Evolutionary conservation across 1,140 invertebrate genomes (phyloP), one percentile per base, ranked within the genome.

Genomic region (Drosophila tropicalis): DNA sequence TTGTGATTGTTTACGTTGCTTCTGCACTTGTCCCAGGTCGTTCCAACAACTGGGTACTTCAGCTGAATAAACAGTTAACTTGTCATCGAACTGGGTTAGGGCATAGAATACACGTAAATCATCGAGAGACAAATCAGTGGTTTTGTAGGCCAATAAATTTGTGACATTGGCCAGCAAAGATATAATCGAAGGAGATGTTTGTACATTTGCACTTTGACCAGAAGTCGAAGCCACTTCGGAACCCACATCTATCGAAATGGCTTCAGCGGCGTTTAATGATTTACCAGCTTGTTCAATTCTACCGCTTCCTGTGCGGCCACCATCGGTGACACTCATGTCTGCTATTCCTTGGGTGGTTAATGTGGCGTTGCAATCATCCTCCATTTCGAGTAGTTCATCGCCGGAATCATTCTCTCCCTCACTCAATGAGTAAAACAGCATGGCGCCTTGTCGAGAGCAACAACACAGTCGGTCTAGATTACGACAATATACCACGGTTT

Each of bases 1-100:
- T 76, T 97, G 96, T 0, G 96, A 96, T 92, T 97, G 95, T 15
- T 96, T 94, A 12, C 97, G 94, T 72, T 98, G 97, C 67, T 97
- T 95, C 89, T 97, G 97, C 17, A 96, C 96, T 70, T 98, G 97
- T 80, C 97, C 96, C 82, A 98, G 94, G 93, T 98, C 97, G 72
- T 95, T 96, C 98, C 97, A 98, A 92, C 97, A 98, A 29, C 96
- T 95, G 2, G 97, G 97, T 0, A 98, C 96, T n/a, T 97, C 97
- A 5, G 97, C 97, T 58, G 96, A 95, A 89, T 97, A 98, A 3
- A 95, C 94, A 74, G 90, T 91, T 12, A 91, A 56, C 32, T 86
- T 91, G 17, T 92, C 91, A 73, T 94, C 95, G 84, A 95, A 96
- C 75, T 93, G 92, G 4, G 95, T 96, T 7, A 96, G 91, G 65